Percentiles rank a stretch among this genome's conserved stretches.
These are phyloP conservation scores for Melanocharis versteri DNA, from an alignment of 2,113 vertebrate species.

Conservation along the genomic window DNA sequence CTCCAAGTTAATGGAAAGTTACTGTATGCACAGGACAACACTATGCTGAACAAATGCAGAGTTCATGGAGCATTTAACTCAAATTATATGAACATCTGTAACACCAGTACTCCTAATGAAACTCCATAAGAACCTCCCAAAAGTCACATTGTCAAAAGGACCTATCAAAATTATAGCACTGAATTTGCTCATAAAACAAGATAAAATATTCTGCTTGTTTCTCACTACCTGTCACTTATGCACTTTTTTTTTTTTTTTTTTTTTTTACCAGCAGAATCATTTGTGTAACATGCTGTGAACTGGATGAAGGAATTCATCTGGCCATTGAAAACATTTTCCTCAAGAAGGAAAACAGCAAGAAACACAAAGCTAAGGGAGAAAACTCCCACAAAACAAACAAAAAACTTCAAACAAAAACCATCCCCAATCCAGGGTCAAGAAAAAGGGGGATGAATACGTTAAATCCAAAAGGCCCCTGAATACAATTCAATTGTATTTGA, in stretches of 20 bases:
- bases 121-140: neutral
- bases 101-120: neutral
- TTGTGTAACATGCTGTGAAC: neutral
- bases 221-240: neutral
- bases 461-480: neutral
- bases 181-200: neutral
- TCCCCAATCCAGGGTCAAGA: neutral
- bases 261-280: neutral
- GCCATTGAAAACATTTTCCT: neutral
- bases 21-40: neutral
- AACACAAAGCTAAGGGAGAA: neutral
- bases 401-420: neutral
- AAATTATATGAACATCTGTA: neutral
- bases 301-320: neutral
- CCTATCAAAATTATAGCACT: neutral
- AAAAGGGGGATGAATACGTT: neutral
- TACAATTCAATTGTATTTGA: too few species aligned
- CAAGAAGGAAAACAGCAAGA: neutral
- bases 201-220: neutral
- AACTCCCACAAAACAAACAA: neutral
- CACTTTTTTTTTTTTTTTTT: neutral
- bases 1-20: neutral
- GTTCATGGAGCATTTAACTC: neutral
- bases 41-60: accelerated
- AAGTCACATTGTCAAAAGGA: accelerated